Evolutionary conservation across 2,888 invertebrate genomes (phyloP).

Genomic region (Achlya flavicornis): DNA sequence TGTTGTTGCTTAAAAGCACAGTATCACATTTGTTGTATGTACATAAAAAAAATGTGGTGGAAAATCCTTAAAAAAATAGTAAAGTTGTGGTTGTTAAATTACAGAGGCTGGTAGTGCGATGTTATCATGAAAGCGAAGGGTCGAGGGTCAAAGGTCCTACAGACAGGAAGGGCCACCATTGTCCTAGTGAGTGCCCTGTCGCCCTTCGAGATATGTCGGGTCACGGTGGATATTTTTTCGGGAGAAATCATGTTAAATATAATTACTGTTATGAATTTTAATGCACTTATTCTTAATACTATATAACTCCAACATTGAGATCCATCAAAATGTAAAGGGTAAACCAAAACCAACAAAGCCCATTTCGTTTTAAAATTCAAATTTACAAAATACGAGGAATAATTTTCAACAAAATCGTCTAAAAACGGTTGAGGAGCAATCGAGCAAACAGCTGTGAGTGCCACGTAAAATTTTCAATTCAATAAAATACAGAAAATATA

Average conservation of each 20-base stretch:
- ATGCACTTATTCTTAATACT: neutral
- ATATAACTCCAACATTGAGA: neutral
- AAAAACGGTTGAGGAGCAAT: constrained; percentile 44
- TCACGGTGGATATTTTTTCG: neutral
- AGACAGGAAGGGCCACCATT: constrained; percentile 37
- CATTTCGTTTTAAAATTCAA: too few species aligned
- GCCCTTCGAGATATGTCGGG: constrained; percentile 28
- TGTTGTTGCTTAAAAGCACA: too few species aligned
- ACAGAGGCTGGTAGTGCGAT: constrained; percentile 42
- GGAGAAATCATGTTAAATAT: neutral
- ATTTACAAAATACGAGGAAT: neutral
- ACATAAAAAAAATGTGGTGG: too few species aligned
- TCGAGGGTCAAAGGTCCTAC: constrained; percentile 42
- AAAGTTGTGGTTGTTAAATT: constrained; percentile 40
- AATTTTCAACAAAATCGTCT: constrained; percentile 27
- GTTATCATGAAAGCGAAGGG: constrained; percentile 43
- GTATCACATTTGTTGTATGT: too few species aligned
- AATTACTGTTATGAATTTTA: constrained; percentile 4
- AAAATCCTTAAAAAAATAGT: constrained; percentile 11
- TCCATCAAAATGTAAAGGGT: neutral
- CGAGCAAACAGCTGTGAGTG: constrained; percentile 31
- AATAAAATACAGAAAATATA: constrained; percentile 42
- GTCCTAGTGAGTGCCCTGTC: constrained; percentile 36
- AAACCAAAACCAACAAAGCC: neutral
- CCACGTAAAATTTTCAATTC: constrained; percentile 41